phyloP scores from a whole-genome alignment of 2,113 vertebrate genomes.

The Tychaedon coryphoeus region DNA sequence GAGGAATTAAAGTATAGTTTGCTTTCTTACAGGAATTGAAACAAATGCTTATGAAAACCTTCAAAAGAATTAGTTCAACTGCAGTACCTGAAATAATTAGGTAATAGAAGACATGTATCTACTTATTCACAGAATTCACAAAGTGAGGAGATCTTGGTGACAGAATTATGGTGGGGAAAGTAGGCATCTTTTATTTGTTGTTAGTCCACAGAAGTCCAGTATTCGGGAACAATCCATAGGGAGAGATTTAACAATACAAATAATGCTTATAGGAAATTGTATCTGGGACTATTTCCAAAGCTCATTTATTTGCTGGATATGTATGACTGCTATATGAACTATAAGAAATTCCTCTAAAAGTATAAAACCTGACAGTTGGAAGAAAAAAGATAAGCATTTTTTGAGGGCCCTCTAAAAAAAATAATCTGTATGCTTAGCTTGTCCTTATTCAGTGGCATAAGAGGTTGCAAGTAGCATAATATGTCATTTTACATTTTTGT shows the following conservation, averaged over 20 bases:
- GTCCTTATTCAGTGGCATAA: neutral
- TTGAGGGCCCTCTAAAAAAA: neutral
- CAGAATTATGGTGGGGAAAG: neutral
- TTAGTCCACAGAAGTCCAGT: neutral
- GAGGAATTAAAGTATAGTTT: conserved; percentile 31
- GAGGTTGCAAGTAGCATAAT: neutral
- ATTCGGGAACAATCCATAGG: neutral
- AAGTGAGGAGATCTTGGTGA: neutral
- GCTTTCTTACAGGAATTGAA: neutral
- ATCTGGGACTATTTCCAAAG: neutral
- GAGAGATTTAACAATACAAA: neutral
- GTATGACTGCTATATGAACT: neutral
- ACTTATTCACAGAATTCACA: neutral
- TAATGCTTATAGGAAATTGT: neutral
- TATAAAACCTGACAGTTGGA: neutral
- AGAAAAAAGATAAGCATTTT: neutral
- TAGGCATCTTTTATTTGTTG: neutral
- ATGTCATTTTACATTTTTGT: neutral
- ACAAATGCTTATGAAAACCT: neutral
- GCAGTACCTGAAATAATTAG: neutral
- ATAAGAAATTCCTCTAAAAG: neutral
- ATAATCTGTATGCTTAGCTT: neutral
- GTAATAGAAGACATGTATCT: neutral
- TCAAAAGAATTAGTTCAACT: neutral
- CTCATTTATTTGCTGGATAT: neutral